Conservation (phyloP, 2,113 vertebrate species). For the Larimichthys polyactis region DNA sequence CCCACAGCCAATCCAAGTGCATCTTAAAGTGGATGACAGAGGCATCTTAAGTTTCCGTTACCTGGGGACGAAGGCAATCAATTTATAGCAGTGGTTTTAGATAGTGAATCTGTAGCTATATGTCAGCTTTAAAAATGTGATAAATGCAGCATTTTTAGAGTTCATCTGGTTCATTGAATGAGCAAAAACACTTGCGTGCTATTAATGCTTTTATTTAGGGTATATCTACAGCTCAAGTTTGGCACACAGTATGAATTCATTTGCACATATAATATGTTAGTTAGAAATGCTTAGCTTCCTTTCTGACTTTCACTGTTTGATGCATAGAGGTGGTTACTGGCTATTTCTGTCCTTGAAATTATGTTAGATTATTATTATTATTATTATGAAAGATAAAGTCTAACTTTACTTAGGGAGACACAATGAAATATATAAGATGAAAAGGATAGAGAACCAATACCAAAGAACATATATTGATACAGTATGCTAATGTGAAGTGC, state of each 20-base stretch:
- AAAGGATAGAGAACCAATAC: background rate
- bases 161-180: constrained; percentile 5
- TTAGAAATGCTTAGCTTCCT: too few species aligned
- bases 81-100: constrained; percentile 63
- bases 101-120: constrained; percentile 33
- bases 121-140: constrained; percentile 38
- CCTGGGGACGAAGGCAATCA: constrained; percentile 69
- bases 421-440: background rate
- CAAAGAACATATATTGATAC: background rate
- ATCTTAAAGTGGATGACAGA: constrained; percentile 66
- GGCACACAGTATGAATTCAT: background rate
- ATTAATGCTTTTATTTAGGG: background rate
- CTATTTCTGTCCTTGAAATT: background rate
- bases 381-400: background rate
- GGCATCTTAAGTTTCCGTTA: constrained; percentile 66
- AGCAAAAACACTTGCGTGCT: background rate
- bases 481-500: constrained; percentile 12
- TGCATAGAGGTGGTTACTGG: background rate
- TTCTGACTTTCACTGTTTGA: background rate
- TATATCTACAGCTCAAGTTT: background rate
- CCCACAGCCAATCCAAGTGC: constrained; percentile 71
- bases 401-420: background rate
- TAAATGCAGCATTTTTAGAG: constrained; percentile 19
- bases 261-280: background rate
- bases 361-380: too few species aligned